Percentiles rank a stretch among this genome's conserved stretches.
Conservation (phyloP, 2,797 vertebrate species). For the Gila robusta region DNA sequence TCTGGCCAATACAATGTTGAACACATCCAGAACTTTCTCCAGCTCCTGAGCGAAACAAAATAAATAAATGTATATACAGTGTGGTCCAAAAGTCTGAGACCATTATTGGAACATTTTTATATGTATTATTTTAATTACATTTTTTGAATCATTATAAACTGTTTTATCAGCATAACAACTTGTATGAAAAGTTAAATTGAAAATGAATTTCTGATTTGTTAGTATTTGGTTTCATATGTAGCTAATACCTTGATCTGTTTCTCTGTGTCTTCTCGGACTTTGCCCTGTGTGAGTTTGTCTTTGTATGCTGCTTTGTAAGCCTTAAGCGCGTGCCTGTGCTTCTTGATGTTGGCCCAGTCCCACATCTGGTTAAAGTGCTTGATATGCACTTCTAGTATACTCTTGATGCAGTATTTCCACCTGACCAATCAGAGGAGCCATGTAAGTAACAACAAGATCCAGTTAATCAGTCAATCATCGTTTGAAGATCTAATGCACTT, state of each 20-base stretch:
- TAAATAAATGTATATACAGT: not conserved
- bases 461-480: constrained; percentile 8
- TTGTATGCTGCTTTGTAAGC: constrained; percentile 87
- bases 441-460: not conserved
- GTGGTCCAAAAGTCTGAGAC: not conserved
- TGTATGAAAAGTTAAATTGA: not conserved
- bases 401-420: constrained; percentile 89
- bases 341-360: constrained; percentile 87
- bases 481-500: constrained; percentile 63
- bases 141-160: not conserved
- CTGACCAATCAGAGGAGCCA: constrained; percentile 68
- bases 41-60: constrained; percentile 77
- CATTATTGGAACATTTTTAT: not conserved
- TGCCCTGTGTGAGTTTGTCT: constrained; percentile 85
- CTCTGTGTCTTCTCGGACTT: constrained; percentile 82
- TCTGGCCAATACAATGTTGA: constrained; percentile 90
- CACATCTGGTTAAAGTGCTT: constrained; percentile 84
- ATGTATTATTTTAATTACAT: too few relatives aligned
- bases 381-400: constrained; percentile 90
- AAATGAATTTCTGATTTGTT: not conserved
- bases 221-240: not conserved
- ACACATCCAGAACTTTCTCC: constrained; percentile 92
- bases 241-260: constrained; percentile 85
- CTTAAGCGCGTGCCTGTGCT: constrained; percentile 85
- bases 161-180: not conserved